Conservation (phyloP, 37 sponge, comb jelly and placozoan genomes). For the Aplysina aerophoba region DNA sequence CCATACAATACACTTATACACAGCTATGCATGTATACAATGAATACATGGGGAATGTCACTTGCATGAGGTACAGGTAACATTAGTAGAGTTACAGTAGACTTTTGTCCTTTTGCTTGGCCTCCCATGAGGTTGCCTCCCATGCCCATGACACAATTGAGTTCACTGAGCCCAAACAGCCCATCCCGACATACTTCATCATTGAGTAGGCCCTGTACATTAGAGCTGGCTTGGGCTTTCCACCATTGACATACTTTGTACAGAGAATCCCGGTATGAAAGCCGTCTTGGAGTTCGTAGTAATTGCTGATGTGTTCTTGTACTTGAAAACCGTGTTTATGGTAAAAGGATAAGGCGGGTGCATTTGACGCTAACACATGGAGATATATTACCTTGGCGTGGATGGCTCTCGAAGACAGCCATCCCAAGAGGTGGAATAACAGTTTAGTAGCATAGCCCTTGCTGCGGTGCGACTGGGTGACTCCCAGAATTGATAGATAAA, state of each 20-base stretch:
- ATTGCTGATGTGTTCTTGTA: not conserved
- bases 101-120: too few relatives aligned
- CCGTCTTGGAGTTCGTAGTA: slow-evolving; percentile 20
- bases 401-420: not conserved
- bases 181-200: too few relatives aligned
- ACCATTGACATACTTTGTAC: slow-evolving; percentile 31
- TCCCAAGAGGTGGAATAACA: slow-evolving; percentile 5
- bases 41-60: too few relatives aligned
- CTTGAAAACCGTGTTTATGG: slow-evolving; percentile 8
- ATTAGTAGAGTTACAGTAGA: too few relatives aligned
- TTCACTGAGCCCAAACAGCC: too few relatives aligned
- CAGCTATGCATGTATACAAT: too few relatives aligned
- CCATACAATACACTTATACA: too few relatives aligned
- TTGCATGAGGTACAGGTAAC: too few relatives aligned
- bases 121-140: too few relatives aligned
- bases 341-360: slow-evolving; percentile 5
- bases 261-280: slow-evolving; percentile 2
- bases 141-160: too few relatives aligned
- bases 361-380: slow-evolving; percentile 16
- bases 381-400: slow-evolving; percentile 2
- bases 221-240: not conserved
- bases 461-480: slow-evolving; percentile 5
- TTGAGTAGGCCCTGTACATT: not conserved
- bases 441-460: not conserved
- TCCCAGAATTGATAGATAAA: slow-evolving; percentile 10